Percentiles rank a stretch among this genome's conserved stretches.
These are phyloP conservation scores for Linurgus olivaceus DNA, from an alignment of 2,797 vertebrate genomes.

Conservation along the genomic window DNA sequence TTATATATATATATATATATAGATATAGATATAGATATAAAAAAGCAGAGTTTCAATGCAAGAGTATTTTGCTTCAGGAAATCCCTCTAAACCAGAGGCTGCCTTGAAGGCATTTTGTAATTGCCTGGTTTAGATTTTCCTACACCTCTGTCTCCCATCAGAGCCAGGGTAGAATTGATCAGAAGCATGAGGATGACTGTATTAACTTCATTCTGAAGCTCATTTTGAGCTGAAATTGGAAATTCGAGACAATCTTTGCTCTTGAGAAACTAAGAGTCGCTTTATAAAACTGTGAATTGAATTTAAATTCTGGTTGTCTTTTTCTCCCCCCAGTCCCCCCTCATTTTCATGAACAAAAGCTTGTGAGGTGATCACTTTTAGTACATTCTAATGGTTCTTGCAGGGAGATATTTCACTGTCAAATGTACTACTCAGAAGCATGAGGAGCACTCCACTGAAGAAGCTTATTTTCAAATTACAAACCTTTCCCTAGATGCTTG, in stretches of 20 bases:
- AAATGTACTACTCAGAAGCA: background rate
- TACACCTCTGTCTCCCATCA: background rate
- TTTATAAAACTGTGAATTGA: background rate
- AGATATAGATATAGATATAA: too few relatives aligned
- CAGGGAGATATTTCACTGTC: background rate
- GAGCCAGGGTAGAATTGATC: background rate
- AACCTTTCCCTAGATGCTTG: background rate
- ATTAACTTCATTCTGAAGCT: background rate
- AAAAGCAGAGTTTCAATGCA: background rate
- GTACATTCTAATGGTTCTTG: background rate
- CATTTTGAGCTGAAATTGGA: background rate
- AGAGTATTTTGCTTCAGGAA: background rate
- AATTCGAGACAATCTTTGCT: background rate
- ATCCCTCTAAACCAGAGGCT: background rate
- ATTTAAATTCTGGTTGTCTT: background rate
- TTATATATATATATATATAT: too few relatives aligned
- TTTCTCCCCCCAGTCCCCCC: rapidly evolving
- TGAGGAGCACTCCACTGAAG: background rate
- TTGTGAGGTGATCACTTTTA: background rate
- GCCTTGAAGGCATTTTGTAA: background rate
- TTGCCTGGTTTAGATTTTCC: background rate
- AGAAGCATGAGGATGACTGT: background rate
- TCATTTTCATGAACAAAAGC: background rate
- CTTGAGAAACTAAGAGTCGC: background rate
- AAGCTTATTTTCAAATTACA: background rate